phyloP scores from a whole-genome alignment of 2,113 vertebrate species.

The Prionailurus viverrinus region DNA sequence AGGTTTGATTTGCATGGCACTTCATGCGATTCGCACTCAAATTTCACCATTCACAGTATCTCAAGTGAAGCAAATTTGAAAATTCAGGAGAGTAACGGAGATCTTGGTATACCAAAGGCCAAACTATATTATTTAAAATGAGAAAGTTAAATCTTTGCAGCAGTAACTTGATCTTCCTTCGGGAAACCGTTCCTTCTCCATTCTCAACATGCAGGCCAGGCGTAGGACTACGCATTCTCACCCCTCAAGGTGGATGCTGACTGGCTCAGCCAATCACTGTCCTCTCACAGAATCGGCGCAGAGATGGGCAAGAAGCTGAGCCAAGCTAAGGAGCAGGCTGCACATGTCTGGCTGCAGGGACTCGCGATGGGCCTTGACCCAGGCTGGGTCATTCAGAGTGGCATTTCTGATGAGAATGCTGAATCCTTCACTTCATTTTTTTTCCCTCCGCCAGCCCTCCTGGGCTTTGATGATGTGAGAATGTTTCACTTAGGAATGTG shows the following conservation, averaged over 20 bases:
- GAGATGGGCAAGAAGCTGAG: not conserved
- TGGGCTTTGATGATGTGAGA: not conserved
- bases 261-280: not conserved
- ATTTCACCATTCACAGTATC: not conserved
- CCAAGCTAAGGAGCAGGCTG: not conserved
- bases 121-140: constrained; percentile 43
- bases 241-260: not conserved
- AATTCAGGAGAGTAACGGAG: not conserved
- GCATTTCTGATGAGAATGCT: constrained; percentile 16
- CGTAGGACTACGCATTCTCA: not conserved
- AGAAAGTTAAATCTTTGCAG: not conserved
- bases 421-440: not conserved
- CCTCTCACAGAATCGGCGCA: not conserved
- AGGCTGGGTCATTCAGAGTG: not conserved
- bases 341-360: not conserved
- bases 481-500: not conserved
- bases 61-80: constrained; percentile 37
- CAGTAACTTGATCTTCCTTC: not conserved
- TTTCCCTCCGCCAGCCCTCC: not conserved
- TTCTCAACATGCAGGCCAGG: not conserved
- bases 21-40: not conserved
- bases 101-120: not conserved
- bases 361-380: not conserved
- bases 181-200: not conserved
- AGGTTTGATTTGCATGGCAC: not conserved